Evolutionary conservation across 2,797 vertebrate genomes (phyloP).

Genomic region (Morelia viridis): DNA sequence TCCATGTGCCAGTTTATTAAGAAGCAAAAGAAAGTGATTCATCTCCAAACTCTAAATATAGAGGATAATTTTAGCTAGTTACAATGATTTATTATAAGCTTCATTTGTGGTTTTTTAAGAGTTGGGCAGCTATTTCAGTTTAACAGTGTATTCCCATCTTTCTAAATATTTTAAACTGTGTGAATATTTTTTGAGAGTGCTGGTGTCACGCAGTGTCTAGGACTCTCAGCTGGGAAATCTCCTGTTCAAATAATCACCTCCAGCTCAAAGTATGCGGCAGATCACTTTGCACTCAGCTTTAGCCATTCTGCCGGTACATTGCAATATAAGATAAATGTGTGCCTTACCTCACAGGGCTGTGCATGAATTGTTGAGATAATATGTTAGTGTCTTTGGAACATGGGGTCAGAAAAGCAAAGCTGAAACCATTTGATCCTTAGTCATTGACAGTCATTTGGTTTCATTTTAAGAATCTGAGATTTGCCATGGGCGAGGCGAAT

Average conservation of each 20-base stretch:
- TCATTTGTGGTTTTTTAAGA: constrained; percentile 13
- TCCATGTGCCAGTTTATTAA: rapidly evolving
- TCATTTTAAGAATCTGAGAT: constrained; percentile 13
- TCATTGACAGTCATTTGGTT: background rate
- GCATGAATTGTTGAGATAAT: background rate
- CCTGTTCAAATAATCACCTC: background rate
- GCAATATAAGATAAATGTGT: background rate
- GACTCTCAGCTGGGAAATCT: background rate
- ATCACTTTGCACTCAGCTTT: background rate
- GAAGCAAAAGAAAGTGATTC: background rate
- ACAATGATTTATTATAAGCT: background rate
- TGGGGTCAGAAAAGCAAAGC: background rate
- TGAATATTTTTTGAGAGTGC: background rate
- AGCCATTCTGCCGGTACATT: background rate
- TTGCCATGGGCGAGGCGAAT: background rate
- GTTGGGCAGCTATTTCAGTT: constrained; percentile 12
- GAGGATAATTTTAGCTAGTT: background rate
- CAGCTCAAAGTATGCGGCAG: background rate
- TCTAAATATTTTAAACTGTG: background rate
- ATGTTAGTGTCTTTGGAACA: background rate
- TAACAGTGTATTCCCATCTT: background rate
- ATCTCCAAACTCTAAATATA: background rate
- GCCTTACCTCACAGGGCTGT: background rate
- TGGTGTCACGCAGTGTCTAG: background rate
- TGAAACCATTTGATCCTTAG: background rate